A percentile compares a stretch with the other conserved stretches of the same genome.
phyloP scores from a whole-genome alignment of 2,113 vertebrate genomes.

The Anthoscopus minutus region DNA sequence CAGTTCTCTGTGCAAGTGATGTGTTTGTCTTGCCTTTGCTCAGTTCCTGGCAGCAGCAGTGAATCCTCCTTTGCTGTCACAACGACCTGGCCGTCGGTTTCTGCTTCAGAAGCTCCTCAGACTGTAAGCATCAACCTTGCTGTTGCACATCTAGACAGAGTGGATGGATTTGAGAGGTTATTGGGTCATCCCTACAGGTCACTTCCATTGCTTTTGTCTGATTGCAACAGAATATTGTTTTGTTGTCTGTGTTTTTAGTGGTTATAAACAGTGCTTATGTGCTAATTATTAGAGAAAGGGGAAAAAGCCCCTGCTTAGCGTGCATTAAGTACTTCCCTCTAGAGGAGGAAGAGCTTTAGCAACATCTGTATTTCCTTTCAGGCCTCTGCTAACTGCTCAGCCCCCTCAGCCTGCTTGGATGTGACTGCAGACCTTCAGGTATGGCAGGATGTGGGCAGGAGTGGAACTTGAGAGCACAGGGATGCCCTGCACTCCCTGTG shows the following conservation, averaged over 20 bases:
- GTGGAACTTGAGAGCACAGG: not conserved
- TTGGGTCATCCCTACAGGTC: not conserved
- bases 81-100: not conserved
- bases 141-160: not conserved
- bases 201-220: not conserved
- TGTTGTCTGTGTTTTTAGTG: not conserved
- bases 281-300: not conserved
- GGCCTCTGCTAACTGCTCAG: not conserved
- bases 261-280: not conserved
- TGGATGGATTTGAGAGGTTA: not conserved
- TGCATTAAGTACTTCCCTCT: not conserved
- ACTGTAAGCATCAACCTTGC: slow-evolving; percentile 21
- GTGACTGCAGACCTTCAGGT: not conserved
- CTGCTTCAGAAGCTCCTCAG: not conserved
- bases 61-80: not conserved
- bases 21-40: slow-evolving; percentile 11
- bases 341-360: not conserved
- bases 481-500: rapidly evolving
- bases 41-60: not conserved
- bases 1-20: not conserved
- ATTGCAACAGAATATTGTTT: not conserved
- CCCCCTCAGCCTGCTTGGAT: not conserved
- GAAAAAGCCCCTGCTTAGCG: not conserved
- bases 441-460: not conserved
- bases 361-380: not conserved